Evolutionary conservation across 2,888 invertebrate genomes (phyloP).

Genomic region (Dicycla oo): DNA sequence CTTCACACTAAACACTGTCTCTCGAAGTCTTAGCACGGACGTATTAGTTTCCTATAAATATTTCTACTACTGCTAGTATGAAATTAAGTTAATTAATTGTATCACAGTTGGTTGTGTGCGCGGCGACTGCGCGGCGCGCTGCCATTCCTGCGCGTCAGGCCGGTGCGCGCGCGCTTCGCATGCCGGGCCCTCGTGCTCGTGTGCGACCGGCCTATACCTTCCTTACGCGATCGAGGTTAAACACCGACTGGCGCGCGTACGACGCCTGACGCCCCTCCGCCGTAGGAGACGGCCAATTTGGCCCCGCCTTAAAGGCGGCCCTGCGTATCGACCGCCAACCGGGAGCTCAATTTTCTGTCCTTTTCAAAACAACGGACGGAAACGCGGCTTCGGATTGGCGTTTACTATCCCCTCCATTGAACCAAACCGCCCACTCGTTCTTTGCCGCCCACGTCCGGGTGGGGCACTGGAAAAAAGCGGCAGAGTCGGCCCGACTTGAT

Average conservation of each 20-base stretch:
- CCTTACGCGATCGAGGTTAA: constrained; percentile 84
- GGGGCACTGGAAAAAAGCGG: constrained; percentile 87
- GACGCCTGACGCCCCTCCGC: constrained; percentile 87
- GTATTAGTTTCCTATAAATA: constrained; percentile 79
- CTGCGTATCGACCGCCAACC: constrained; percentile 78
- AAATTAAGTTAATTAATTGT: constrained; percentile 81
- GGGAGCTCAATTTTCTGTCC: constrained; percentile 77
- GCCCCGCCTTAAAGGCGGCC: constrained; percentile 83
- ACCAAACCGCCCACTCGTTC: constrained; percentile 70
- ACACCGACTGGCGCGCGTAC: constrained; percentile 89
- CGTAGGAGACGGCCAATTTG: constrained; percentile 85
- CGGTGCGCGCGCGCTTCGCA: constrained; percentile 86
- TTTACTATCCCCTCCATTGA: constrained; percentile 75
- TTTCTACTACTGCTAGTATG: constrained; percentile 75
- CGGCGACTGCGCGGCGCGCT: constrained; percentile 87
- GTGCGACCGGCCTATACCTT: constrained; percentile 83
- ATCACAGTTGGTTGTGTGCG: constrained; percentile 88
- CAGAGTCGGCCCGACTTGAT: constrained; percentile 85
- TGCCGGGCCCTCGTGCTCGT: constrained; percentile 78
- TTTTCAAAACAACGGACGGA: constrained; percentile 77
- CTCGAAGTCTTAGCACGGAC: constrained; percentile 88
- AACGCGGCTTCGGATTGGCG: constrained; percentile 77
- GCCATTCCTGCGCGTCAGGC: constrained; percentile 86
- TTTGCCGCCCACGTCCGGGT: constrained; percentile 78
- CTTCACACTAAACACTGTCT: constrained; percentile 89